Evolutionary conservation across 1,140 invertebrate species (phyloP).

Genomic region (Drosophila seguyi): DNA sequence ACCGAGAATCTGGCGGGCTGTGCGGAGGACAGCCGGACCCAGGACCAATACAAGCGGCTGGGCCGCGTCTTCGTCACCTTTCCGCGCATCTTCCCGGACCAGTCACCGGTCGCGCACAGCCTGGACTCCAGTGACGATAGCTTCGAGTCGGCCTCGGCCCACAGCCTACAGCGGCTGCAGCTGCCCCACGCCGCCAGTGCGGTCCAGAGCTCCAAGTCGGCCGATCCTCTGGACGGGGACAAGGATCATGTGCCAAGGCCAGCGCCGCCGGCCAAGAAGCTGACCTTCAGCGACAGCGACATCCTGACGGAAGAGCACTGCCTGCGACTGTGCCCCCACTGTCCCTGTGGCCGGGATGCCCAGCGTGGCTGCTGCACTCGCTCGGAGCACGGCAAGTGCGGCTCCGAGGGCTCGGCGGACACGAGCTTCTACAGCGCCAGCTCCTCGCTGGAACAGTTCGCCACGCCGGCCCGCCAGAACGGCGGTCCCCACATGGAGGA

Average conservation of each 20-base stretch:
- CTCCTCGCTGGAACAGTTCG: conserved; percentile 79
- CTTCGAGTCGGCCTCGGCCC: conserved; percentile 81
- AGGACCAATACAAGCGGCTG: conserved; percentile 83
- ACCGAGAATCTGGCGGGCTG: conserved; percentile 88
- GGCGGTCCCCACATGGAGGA: conserved; percentile 45
- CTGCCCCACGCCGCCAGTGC: conserved; percentile 38
- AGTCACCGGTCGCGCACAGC: conserved; percentile 21
- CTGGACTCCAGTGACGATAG: conserved; percentile 78
- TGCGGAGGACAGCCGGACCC: conserved; percentile 87
- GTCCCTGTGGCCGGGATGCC: conserved; percentile 62
- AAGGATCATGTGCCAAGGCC: conserved; percentile 20
- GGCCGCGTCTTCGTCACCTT: conserved; percentile 82
- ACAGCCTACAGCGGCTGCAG: conserved; percentile 68
- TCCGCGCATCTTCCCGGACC: conserved; percentile 66
- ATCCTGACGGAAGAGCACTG: conserved; percentile 75
- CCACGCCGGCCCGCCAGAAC: conserved; percentile 54
- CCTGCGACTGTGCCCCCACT: conserved; percentile 62
- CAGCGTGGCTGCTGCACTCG: conserved; percentile 55
- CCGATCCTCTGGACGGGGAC: conserved; percentile 72
- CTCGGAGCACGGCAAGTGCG: conserved; percentile 54
- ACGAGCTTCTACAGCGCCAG: conserved; percentile 83
- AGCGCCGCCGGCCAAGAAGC: conserved; percentile 52
- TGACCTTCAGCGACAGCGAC: conserved; percentile 82
- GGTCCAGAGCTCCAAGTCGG: conserved; percentile 75
- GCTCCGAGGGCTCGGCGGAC: conserved; percentile 35